phyloP scores from a whole-genome alignment of 2,797 vertebrate genomes.

The Anolis apletophallus region DNA sequence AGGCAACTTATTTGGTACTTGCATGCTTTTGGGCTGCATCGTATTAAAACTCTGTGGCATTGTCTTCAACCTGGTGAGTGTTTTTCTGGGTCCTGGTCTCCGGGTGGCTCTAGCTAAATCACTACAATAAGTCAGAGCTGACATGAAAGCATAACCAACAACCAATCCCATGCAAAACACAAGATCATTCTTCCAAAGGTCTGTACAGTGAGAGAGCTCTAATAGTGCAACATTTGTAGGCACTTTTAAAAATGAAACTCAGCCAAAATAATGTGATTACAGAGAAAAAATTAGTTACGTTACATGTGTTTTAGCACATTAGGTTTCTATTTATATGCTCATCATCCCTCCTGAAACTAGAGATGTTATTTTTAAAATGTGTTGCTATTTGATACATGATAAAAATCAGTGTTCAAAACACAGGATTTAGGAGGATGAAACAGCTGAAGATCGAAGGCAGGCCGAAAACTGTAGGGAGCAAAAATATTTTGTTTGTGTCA shows the following conservation, averaged over 20 bases:
- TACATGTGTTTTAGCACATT: neutral
- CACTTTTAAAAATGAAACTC: neutral
- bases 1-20: too few relatives aligned
- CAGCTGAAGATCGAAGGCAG: conserved; percentile 31
- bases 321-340: neutral
- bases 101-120: too few relatives aligned
- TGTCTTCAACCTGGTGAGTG: too few relatives aligned
- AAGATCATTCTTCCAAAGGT: neutral
- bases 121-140: too few relatives aligned
- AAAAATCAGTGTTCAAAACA: neutral
- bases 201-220: neutral
- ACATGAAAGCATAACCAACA: too few relatives aligned
- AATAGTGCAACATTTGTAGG: neutral
- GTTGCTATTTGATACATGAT: conserved; percentile 16
- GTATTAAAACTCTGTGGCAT: too few relatives aligned
- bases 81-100: too few relatives aligned
- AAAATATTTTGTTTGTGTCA: conserved; percentile 43
- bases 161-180: neutral
- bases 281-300: neutral
- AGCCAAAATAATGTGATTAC: neutral
- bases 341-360: neutral
- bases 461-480: conserved; percentile 24
- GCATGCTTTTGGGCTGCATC: too few relatives aligned
- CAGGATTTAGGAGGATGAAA: neutral
- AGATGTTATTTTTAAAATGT: neutral